Evolutionary conservation across 1,140 invertebrate genomes (phyloP).

Genomic region (Popillia japonica): DNA sequence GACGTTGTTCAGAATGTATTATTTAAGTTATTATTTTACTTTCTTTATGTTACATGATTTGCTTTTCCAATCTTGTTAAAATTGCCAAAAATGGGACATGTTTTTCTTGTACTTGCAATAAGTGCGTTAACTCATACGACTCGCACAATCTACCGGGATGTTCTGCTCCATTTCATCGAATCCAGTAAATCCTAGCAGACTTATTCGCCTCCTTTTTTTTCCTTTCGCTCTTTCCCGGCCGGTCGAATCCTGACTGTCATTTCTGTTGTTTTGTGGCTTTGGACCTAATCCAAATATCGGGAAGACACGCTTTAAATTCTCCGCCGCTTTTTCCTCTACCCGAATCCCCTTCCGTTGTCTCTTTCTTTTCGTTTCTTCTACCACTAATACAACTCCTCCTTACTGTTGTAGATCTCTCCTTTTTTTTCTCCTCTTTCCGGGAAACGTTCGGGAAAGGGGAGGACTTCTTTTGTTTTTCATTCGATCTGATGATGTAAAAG

Average conservation of each 20-base stretch:
- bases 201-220: conserved; percentile 9
- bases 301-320: conserved; percentile 36
- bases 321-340: not conserved
- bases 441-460: not conserved
- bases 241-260: conserved; percentile 36
- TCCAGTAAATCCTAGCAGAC: conserved; percentile 13
- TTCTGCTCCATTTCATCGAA: conserved; percentile 26
- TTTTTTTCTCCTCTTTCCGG: not conserved
- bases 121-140: conserved; percentile 12
- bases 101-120: not conserved
- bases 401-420: not conserved
- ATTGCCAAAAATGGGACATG: not conserved
- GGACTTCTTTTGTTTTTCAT: not conserved
- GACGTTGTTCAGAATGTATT: too few relatives aligned
- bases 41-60: too few relatives aligned
- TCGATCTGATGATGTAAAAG: not conserved
- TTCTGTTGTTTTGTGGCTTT: conserved; percentile 46
- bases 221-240: not conserved
- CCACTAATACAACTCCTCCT: not conserved
- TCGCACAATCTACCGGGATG: not conserved
- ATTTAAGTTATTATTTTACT: too few relatives aligned
- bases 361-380: not conserved
- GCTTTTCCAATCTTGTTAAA: not conserved
- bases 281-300: conserved; percentile 43
- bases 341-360: not conserved